These are phyloP conservation scores for Epinephelus fuscoguttatus DNA, from an alignment of 2,113 vertebrate species.

Conservation along the genomic window DNA sequence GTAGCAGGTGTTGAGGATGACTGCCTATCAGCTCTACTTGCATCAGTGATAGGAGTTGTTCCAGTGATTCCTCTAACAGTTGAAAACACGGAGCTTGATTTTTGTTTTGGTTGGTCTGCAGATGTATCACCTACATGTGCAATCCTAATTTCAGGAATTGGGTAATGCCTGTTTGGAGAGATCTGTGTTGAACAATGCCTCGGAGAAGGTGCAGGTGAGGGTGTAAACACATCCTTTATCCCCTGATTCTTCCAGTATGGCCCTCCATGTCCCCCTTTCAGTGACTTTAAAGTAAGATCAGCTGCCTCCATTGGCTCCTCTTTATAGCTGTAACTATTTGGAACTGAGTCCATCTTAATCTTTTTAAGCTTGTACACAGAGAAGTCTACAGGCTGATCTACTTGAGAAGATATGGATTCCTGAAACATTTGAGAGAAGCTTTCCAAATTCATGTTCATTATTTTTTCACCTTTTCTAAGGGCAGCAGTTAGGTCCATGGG, in stretches of 20 bases:
- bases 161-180: constrained; percentile 38
- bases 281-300: constrained; percentile 85
- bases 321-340: constrained; percentile 67
- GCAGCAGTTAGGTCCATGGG: constrained; percentile 91
- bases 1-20: constrained; percentile 1
- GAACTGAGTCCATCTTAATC: constrained; percentile 84
- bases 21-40: constrained; percentile 60
- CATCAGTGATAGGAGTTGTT: constrained; percentile 75
- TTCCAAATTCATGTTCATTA: constrained; percentile 93
- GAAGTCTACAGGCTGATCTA: constrained; percentile 91
- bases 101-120: constrained; percentile 75
- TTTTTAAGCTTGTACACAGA: constrained; percentile 89
- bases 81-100: constrained; percentile 83
- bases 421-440: constrained; percentile 92
- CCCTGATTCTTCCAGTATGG: constrained; percentile 83
- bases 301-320: constrained; percentile 79
- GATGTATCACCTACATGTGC: constrained; percentile 71
- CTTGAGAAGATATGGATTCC: constrained; percentile 87
- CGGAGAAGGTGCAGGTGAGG: constrained; percentile 53
- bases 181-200: constrained; percentile 65
- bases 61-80: constrained; percentile 76
- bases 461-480: constrained; percentile 88
- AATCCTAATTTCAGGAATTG: constrained; percentile 81
- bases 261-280: constrained; percentile 69
- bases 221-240: constrained; percentile 53